These are phyloP conservation scores for Solenodon paradoxus DNA, from an alignment of 2,113 vertebrate genomes.

Conservation along the genomic window DNA sequence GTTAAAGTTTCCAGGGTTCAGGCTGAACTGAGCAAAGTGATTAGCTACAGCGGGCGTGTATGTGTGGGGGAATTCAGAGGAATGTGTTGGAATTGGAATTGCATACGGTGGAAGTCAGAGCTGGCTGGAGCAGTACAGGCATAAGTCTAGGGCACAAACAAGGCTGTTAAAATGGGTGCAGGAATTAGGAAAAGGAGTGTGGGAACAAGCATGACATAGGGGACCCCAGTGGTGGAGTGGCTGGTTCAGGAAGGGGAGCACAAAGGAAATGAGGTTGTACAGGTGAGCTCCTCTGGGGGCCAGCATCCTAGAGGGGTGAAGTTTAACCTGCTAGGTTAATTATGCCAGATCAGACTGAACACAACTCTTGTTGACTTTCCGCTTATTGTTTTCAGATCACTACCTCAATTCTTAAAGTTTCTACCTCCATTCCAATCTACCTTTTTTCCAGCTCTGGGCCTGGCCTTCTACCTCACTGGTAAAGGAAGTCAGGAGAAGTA, in stretches of 20 bases:
- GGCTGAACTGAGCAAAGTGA: neutral
- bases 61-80: neutral
- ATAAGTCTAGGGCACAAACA: neutral
- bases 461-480: neutral
- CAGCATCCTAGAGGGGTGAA: neutral
- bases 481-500: neutral
- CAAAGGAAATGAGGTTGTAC: neutral
- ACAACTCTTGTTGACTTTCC: neutral
- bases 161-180: neutral
- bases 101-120: neutral
- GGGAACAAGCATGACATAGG: accelerated
- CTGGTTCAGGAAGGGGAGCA: neutral
- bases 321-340: neutral
- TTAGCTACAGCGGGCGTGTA: neutral
- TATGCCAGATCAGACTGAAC: neutral
- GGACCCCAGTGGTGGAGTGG: accelerated
- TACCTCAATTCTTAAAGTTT: neutral
- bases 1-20: neutral
- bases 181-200: neutral
- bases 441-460: neutral
- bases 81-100: neutral
- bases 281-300: neutral
- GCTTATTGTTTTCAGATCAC: neutral
- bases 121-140: neutral
- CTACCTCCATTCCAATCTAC: neutral